phyloP scores from a whole-genome alignment of 1,140 invertebrate species.

The Drosophila rhopaloa region DNA sequence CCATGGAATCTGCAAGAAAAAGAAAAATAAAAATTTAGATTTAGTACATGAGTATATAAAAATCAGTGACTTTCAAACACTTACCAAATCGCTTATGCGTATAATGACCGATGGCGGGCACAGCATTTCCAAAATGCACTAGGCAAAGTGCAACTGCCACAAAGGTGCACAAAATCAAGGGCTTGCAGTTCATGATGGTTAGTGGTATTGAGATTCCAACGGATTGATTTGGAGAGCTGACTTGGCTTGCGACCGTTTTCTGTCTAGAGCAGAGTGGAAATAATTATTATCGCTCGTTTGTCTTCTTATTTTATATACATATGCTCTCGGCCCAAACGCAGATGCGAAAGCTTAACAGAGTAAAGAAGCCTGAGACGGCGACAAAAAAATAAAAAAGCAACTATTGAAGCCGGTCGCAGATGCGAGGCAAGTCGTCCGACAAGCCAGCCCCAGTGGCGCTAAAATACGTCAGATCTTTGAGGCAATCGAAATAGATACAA shows the following conservation, averaged over 20 bases:
- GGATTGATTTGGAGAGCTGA: slow-evolving; percentile 20
- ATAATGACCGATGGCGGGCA: slow-evolving; percentile 73
- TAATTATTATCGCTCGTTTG: slow-evolving; percentile 76
- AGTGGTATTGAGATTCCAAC: neutral
- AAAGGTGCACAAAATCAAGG: slow-evolving; percentile 42
- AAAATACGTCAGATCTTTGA: slow-evolving; percentile 45
- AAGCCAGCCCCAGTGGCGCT: slow-evolving; percentile 52
- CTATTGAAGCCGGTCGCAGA: slow-evolving; percentile 65
- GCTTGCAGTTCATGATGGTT: slow-evolving; percentile 59
- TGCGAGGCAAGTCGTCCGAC: slow-evolving; percentile 34
- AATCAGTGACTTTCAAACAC: neutral
- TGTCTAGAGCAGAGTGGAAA: slow-evolving; percentile 65
- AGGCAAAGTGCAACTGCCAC: slow-evolving; percentile 51
- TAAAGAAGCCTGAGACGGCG: slow-evolving; percentile 59
- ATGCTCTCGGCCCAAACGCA: slow-evolving; percentile 64
- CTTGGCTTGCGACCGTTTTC: slow-evolving; percentile 52
- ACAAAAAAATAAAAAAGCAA: slow-evolving; percentile 43
- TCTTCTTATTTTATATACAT: slow-evolving; percentile 76
- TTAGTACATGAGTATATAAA: neutral
- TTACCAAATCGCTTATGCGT: slow-evolving; percentile 74
- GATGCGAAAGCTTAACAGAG: slow-evolving; percentile 68
- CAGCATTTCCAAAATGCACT: slow-evolving; percentile 46
- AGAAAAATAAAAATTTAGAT: neutral
- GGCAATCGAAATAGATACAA: slow-evolving; percentile 45
- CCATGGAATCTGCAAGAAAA: slow-evolving; percentile 66